phyloP scores from a whole-genome alignment of 2,113 vertebrate genomes.

The Peromyscus leucopus region DNA sequence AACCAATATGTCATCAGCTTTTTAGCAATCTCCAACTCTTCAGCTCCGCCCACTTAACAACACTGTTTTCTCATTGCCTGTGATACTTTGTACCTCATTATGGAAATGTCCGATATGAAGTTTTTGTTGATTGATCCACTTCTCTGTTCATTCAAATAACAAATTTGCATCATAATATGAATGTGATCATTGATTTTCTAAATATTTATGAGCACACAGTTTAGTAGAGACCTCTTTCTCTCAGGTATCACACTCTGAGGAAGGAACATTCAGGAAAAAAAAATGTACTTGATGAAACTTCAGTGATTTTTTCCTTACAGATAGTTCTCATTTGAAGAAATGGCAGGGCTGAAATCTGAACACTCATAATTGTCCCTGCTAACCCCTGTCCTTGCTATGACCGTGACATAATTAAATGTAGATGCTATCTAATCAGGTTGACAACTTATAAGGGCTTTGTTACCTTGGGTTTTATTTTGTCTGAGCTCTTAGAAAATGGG shows the following conservation, averaged over 20 bases:
- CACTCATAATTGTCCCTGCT: neutral
- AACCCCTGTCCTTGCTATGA: neutral
- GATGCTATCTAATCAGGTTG: neutral
- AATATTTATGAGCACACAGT: slow-evolving; percentile 48
- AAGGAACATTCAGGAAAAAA: neutral
- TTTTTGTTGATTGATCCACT: slow-evolving; percentile 32
- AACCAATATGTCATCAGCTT: neutral
- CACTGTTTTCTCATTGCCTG: neutral
- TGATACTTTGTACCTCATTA: slow-evolving; percentile 20
- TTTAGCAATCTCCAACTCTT: neutral
- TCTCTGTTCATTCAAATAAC: slow-evolving; percentile 49
- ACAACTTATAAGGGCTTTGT: neutral
- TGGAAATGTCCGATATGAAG: slow-evolving; percentile 29
- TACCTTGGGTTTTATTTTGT: neutral
- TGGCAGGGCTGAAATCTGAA: neutral
- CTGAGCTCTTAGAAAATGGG: neutral
- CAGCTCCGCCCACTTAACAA: neutral
- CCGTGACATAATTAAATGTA: neutral
- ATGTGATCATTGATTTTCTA: slow-evolving; percentile 56
- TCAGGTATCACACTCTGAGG: neutral
- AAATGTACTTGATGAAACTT: neutral
- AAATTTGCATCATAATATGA: slow-evolving; percentile 49
- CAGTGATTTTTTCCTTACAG: neutral
- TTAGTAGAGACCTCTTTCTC: slow-evolving; percentile 10
- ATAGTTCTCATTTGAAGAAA: neutral